A percentile compares a stretch with the other conserved stretches of the same genome.
These are phyloP conservation scores for Luperina testacea DNA, from an alignment of 2,888 invertebrate species.

Conservation along the genomic window DNA sequence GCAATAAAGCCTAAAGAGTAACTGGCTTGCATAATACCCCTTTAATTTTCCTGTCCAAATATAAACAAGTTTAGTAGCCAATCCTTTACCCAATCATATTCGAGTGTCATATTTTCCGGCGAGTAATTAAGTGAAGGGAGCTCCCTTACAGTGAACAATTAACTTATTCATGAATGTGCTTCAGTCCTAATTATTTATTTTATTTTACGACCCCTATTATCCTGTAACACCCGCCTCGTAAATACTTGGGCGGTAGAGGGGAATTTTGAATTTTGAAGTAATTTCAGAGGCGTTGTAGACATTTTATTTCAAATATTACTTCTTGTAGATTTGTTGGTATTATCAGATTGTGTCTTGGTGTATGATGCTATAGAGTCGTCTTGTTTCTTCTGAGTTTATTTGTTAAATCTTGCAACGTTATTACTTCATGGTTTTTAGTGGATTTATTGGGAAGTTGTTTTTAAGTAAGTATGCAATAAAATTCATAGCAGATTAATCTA, in stretches of 20 bases:
- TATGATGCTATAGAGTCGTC: constrained; percentile 29
- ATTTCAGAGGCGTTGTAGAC: constrained; percentile 69
- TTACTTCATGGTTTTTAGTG: constrained; percentile 29
- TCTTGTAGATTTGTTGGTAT: constrained; percentile 61
- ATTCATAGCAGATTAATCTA: constrained; percentile 32
- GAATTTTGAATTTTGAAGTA: constrained; percentile 75
- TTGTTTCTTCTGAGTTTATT: constrained; percentile 47
- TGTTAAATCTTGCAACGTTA: constrained; percentile 48
- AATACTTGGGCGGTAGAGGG: constrained; percentile 82
- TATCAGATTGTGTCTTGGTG: constrained; percentile 48
- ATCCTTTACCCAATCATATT: constrained; percentile 67
- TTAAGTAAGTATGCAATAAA: constrained; percentile 20
- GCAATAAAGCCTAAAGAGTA: constrained; percentile 19
- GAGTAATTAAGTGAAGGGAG: constrained; percentile 78
- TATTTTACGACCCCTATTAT: constrained; percentile 88
- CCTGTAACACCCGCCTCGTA: constrained; percentile 83
- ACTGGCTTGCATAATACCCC: constrained; percentile 7
- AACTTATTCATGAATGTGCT: constrained; percentile 88
- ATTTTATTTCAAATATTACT: constrained; percentile 69
- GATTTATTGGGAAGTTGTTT: constrained; percentile 39
- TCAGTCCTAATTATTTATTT: constrained; percentile 88
- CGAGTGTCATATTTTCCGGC: constrained; percentile 79
- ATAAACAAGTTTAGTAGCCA: constrained; percentile 62
- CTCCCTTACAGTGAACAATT: constrained; percentile 81
- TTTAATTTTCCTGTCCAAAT: constrained; percentile 34